These are phyloP conservation scores for Rhodeus uyekii DNA, from an alignment of 2,797 vertebrate genomes.

Conservation along the genomic window DNA sequence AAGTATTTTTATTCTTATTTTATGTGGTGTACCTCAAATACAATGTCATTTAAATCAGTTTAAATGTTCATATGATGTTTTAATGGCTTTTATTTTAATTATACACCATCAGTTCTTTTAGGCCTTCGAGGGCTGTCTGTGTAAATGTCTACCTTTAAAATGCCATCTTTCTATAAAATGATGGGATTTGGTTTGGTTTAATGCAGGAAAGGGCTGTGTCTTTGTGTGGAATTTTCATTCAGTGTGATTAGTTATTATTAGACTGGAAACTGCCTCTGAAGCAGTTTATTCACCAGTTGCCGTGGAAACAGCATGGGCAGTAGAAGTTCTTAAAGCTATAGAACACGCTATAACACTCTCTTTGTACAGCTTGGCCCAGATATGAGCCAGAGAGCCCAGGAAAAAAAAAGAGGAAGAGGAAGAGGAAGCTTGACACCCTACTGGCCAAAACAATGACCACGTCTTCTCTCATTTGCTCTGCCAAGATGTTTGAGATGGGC, in stretches of 20 bases:
- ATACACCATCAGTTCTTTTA: neutral
- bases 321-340: constrained; percentile 81
- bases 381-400: constrained; percentile 41
- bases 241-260: constrained; percentile 90
- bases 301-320: constrained; percentile 88
- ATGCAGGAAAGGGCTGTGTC: constrained; percentile 60
- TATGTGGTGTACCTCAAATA: neutral
- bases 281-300: constrained; percentile 89
- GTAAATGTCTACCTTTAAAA: neutral
- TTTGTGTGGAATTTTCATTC: constrained; percentile 77
- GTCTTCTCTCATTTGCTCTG: constrained; percentile 11
- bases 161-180: constrained; percentile 46
- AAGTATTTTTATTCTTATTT: neutral
- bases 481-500: constrained; percentile 24
- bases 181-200: constrained; percentile 57
- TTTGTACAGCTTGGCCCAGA: constrained; percentile 63
- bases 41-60: neutral
- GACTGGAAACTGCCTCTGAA: constrained; percentile 83
- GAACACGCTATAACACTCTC: constrained; percentile 57
- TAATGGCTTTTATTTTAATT: neutral
- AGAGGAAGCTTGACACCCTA: constrained; percentile 31
- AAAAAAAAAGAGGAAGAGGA: constrained; percentile 14
- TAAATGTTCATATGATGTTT: neutral
- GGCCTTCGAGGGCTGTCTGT: constrained; percentile 34
- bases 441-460: constrained; percentile 34